These are phyloP conservation scores for Thalpophila matura DNA, from an alignment of 2,888 invertebrate species.

Conservation along the genomic window DNA sequence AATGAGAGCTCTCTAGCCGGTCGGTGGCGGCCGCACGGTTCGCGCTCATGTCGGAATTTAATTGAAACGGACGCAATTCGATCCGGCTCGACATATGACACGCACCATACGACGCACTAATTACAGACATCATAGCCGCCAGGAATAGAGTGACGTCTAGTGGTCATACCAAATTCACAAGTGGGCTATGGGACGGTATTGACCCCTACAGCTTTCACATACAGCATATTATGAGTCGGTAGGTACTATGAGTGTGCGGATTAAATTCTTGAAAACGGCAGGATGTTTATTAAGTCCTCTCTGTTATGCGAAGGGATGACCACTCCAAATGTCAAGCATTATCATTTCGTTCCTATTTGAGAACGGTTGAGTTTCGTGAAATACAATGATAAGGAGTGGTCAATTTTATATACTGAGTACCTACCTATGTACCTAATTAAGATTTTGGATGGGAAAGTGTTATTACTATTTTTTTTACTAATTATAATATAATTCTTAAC, in stretches of 20 bases:
- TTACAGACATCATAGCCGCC: constrained; percentile 78
- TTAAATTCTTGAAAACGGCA: constrained; percentile 52
- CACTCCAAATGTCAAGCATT: constrained; percentile 45
- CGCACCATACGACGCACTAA: constrained; percentile 76
- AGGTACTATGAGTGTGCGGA: constrained; percentile 32
- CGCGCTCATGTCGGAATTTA: constrained; percentile 80
- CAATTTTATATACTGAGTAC: constrained; percentile 15
- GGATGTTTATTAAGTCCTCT: constrained; percentile 45
- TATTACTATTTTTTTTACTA: background rate
- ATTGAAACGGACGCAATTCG: constrained; percentile 83
- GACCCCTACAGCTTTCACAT: constrained; percentile 43
- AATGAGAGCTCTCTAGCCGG: constrained; percentile 76
- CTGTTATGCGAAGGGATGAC: constrained; percentile 49
- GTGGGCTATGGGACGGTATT: constrained; percentile 64
- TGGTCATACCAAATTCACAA: constrained; percentile 70
- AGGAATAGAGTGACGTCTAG: constrained; percentile 80
- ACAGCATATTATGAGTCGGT: constrained; percentile 6
- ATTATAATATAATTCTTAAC: too few species aligned
- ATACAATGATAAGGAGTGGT: constrained; percentile 24
- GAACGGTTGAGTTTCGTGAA: constrained; percentile 53
- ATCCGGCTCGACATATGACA: constrained; percentile 74
- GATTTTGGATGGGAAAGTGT: constrained; percentile 1
- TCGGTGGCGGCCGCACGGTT: constrained; percentile 65
- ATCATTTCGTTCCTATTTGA: constrained; percentile 52
- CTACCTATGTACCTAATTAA: too few species aligned